Evolutionary conservation across 2,888 invertebrate species (phyloP).

Genomic region (Drosophila dives): DNA sequence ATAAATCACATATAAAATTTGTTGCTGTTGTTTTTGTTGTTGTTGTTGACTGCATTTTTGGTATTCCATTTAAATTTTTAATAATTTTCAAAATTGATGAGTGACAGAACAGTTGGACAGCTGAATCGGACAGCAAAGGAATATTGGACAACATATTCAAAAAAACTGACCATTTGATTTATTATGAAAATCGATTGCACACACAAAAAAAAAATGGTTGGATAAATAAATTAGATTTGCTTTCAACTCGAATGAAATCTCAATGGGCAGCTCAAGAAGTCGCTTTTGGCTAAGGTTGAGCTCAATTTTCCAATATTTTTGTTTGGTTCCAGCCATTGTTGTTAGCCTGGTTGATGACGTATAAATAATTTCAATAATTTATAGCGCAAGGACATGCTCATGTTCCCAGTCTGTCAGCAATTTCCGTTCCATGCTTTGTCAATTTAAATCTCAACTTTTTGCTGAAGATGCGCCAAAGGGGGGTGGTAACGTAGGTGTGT

Average conservation of each 20-base stretch:
- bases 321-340: slow-evolving; percentile 5
- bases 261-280: slow-evolving; percentile 33
- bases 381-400: slow-evolving; percentile 40
- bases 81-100: slow-evolving; percentile 81
- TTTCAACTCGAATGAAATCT: slow-evolving; percentile 24
- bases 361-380: slow-evolving; percentile 67
- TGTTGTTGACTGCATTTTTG: slow-evolving; percentile 69
- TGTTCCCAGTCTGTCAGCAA: slow-evolving; percentile 23
- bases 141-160: slow-evolving; percentile 29
- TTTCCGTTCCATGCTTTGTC: slow-evolving; percentile 51
- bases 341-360: not conserved
- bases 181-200: slow-evolving; percentile 38
- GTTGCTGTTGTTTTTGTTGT: slow-evolving; percentile 45
- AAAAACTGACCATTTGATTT: slow-evolving; percentile 62
- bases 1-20: slow-evolving; percentile 37
- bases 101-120: slow-evolving; percentile 42
- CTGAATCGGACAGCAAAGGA: not conserved
- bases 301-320: slow-evolving; percentile 23
- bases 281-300: not conserved
- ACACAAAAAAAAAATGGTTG: slow-evolving; percentile 16
- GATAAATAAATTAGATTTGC: slow-evolving; percentile 37
- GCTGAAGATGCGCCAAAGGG: not conserved
- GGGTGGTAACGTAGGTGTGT: not conserved
- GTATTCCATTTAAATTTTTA: slow-evolving; percentile 82
- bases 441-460: slow-evolving; percentile 55